phyloP scores from a whole-genome alignment of 2,113 vertebrate species.

The Lethenteron camtschaticum region DNA sequence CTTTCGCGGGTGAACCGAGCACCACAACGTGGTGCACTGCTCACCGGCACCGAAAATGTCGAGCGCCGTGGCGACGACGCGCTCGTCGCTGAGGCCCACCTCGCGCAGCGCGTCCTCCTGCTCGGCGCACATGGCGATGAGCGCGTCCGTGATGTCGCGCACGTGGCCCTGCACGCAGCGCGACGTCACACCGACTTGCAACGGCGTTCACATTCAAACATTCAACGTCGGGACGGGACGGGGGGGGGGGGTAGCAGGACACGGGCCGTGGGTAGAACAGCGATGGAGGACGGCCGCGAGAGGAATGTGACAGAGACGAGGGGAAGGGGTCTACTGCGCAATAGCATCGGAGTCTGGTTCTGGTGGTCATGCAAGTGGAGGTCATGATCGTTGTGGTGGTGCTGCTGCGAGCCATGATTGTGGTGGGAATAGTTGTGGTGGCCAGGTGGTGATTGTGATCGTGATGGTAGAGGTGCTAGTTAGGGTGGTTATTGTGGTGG shows the following conservation, averaged over 20 bases:
- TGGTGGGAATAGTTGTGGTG: no score
- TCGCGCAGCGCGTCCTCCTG: conserved; percentile 38
- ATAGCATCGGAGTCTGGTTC: no score
- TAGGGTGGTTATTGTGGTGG: no score
- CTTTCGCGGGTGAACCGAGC: neutral
- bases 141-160: conserved; percentile 65
- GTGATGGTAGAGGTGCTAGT: no score
- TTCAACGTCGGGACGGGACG: no score
- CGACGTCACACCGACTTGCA: neutral
- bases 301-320: neutral
- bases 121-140: conserved; percentile 42
- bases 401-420: no score
- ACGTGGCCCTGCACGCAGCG: conserved; percentile 33
- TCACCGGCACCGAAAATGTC: conserved; percentile 87
- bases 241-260: no score
- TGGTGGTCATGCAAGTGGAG: no score
- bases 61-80: conserved; percentile 36
- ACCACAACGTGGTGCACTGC: conserved; percentile 9
- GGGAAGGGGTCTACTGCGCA: neutral
- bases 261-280: neutral
- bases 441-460: no score
- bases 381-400: no score
- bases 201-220: neutral
- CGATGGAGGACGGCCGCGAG: neutral
- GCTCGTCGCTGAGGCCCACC: conserved; percentile 29